A percentile compares a stretch with the other conserved stretches of the same genome.
Conservation (phyloP, 2,113 vertebrate genomes). For the Neogobius melanostomus region DNA sequence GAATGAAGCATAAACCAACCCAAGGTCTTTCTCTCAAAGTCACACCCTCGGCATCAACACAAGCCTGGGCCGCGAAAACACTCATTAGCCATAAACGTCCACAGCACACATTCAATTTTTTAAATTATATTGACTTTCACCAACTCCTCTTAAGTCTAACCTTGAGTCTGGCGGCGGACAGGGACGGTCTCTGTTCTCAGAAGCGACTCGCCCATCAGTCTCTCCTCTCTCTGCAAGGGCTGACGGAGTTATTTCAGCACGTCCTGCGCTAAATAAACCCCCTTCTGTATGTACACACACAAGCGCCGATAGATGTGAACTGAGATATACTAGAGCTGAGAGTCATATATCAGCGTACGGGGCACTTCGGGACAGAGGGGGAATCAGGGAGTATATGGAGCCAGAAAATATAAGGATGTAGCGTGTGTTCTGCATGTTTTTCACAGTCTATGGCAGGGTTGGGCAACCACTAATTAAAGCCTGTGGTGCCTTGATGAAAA, state of each 20-base stretch:
- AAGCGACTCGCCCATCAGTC: conserved; percentile 66
- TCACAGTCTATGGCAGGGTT: no score
- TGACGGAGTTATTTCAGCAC: conserved; percentile 59
- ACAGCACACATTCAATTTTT: conserved; percentile 36
- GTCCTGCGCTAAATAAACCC: conserved; percentile 68
- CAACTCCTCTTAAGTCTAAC: conserved; percentile 63
- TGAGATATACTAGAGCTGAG: conserved; percentile 18
- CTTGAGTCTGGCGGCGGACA: conserved; percentile 59
- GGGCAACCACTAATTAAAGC: no score
- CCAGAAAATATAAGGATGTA: no score
- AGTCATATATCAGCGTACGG: no score
- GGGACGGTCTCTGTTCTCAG: conserved; percentile 60
- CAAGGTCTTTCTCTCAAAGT: no score
- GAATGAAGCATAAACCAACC: no score
- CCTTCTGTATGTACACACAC: conserved; percentile 43
- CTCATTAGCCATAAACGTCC: not conserved
- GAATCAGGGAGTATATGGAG: no score
- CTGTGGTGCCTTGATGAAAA: no score
- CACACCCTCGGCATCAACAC: no score
- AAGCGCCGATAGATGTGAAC: conserved; percentile 47
- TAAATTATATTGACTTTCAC: conserved; percentile 44
- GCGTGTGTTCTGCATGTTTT: no score
- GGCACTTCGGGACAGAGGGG: no score
- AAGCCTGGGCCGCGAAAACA: no score
- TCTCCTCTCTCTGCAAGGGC: conserved; percentile 15